Evolutionary conservation across 1,140 invertebrate genomes (phyloP), one percentile per base, ranked within the genome.

Genomic region (Bactericera cockerelli): DNA sequence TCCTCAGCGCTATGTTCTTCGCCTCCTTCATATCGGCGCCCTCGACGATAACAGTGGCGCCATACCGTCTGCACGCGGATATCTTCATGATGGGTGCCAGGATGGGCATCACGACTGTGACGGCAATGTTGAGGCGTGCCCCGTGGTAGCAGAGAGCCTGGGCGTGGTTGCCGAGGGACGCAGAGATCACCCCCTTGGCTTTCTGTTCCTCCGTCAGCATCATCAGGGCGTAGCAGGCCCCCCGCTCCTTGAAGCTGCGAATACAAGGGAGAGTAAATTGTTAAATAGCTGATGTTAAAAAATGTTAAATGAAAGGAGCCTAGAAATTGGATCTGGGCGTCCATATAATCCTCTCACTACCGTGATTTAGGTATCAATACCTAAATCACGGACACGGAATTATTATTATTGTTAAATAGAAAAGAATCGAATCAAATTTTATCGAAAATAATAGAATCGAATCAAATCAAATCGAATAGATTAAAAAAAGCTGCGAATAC

Each of bases 41-140:
- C 26, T 85, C 74, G 2, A 95, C 80, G 13, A 95, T 79, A 11
- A 96, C 88, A 38, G 80, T 82, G 1, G 92, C 92, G 14, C 88
- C 87, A 67, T 82, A 89, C 58, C 83, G 81, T 54, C 80, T 77
- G 69, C 92, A 96, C 56, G 84, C 82, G 63, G 89, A 79, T 42
- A 96, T 84, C 74, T 97, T 97, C 89, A 95, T 95, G 39, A 96
- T 87, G 0, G 89, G 87, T 0, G 89, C 89, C 1, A 88, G 79
- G 13, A 84, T 81, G 0, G 93, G 93, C 93, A 96, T 96, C 0
- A 97, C 87, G 1, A 97, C 93, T 0, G 89, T 93, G 0, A 92
- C 84, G 0, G 87, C 84, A 49, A 96, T 85, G 4, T 79, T 77
- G 0, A 96, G 74, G 59, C 80, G 75, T 63, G 81, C 75, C 1